Evolutionary conservation across 92 coral and sea anemone species (phyloP).

Genomic region (Meandrina meandrites): DNA sequence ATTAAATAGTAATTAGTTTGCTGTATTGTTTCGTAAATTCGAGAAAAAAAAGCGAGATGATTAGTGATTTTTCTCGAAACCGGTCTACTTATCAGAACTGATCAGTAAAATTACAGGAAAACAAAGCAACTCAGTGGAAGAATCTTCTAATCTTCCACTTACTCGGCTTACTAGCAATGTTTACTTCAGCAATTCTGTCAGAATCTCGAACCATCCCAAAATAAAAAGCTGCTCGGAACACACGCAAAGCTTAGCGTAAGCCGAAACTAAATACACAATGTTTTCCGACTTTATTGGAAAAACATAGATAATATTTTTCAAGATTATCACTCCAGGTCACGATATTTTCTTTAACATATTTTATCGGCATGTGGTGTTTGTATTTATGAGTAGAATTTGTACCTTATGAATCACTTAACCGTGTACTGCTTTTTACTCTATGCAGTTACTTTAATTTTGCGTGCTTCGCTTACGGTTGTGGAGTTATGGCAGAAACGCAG

Average conservation of each 20-base stretch:
- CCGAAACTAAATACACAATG: not conserved
- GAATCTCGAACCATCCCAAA: not conserved
- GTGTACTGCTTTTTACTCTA: no score
- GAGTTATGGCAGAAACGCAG: no score
- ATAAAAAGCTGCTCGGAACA: not conserved
- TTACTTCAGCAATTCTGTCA: not conserved
- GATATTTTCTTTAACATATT: not conserved
- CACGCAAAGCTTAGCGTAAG: not conserved
- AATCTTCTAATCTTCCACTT: not conserved
- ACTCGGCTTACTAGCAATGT: not conserved
- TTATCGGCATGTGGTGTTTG: no score
- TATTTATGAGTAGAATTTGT: not conserved
- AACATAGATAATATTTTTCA: not conserved
- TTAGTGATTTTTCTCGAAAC: not conserved
- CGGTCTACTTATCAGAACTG: not conserved
- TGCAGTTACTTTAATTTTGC: no score
- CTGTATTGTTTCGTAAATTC: not conserved
- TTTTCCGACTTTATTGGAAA: not conserved
- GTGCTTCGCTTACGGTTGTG: no score
- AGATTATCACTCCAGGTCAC: not conserved
- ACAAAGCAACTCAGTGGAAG: not conserved
- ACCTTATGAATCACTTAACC: no score
- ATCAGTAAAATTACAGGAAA: not conserved
- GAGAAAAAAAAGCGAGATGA: no score
- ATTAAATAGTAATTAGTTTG: constrained; percentile 11